Evolutionary conservation across 2,797 vertebrate species (phyloP).

Genomic region (Gadopsis bispinosus): DNA sequence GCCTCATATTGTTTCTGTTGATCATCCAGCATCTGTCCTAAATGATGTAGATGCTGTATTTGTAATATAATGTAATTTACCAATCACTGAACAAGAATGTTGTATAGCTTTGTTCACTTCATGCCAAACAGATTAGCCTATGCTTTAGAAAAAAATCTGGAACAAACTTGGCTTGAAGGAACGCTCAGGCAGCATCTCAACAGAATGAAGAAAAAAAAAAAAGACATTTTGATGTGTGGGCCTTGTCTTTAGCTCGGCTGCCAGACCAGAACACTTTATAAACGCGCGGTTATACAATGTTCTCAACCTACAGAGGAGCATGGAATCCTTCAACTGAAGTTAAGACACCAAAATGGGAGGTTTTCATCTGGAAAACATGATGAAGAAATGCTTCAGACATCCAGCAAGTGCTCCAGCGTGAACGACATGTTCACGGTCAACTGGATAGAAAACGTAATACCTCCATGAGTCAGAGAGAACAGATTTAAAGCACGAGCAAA

Average conservation of each 20-base stretch:
- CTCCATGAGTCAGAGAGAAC: background rate
- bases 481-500: background rate
- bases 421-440: background rate
- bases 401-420: background rate
- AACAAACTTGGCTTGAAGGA: background rate
- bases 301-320: background rate
- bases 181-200: background rate
- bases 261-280: background rate
- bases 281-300: background rate
- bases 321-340: background rate
- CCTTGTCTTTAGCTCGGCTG: background rate
- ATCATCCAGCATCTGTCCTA: background rate
- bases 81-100: slow-evolving; percentile 2
- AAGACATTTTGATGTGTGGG: background rate
- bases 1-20: background rate
- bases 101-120: slow-evolving; percentile 3
- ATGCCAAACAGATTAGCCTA: background rate
- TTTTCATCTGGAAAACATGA: slow-evolving; percentile 10
- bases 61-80: background rate
- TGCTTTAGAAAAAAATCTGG: background rate
- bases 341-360: background rate
- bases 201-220: background rate
- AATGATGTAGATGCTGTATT: background rate
- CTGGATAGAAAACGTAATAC: background rate
- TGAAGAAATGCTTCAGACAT: background rate